Evolutionary conservation across 2,113 vertebrate species (phyloP).

Genomic region (Marmota monax): DNA sequence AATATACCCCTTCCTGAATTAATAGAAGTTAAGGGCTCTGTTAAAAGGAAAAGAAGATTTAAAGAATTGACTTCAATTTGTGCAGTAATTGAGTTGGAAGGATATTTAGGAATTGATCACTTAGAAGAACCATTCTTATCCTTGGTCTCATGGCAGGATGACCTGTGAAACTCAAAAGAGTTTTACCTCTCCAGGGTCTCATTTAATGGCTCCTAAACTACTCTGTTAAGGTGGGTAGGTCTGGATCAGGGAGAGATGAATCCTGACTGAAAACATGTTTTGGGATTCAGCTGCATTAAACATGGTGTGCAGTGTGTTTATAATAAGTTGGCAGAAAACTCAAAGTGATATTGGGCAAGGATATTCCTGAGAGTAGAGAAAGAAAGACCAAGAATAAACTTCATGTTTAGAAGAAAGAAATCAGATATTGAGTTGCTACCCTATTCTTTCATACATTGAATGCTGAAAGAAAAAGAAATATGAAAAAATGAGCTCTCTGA

Average conservation of each 20-base stretch:
- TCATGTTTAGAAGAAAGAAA: not conserved
- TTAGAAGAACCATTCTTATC: not conserved
- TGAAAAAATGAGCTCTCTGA: not conserved
- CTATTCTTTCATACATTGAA: not conserved
- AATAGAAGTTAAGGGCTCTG: not conserved
- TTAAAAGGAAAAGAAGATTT: not conserved
- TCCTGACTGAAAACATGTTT: not conserved
- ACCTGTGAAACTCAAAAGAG: not conserved
- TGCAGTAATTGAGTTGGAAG: not conserved
- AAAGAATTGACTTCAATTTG: not conserved
- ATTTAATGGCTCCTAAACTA: not conserved
- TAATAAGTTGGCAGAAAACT: not conserved
- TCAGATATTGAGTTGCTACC: not conserved
- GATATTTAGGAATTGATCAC: not conserved
- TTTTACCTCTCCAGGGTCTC: not conserved
- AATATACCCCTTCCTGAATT: not conserved
- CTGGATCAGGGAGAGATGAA: not conserved
- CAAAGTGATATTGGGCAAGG: not conserved
- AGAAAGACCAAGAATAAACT: not conserved
- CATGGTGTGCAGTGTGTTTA: not conserved
- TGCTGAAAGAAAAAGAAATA: constrained; percentile 3
- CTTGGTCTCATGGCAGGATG: not conserved
- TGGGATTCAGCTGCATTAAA: not conserved
- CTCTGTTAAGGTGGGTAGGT: not conserved
- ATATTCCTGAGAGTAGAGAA: not conserved